Base-by-base conservation (phyloP, 2,797 vertebrate species). In the Hydrophis major region DNA sequence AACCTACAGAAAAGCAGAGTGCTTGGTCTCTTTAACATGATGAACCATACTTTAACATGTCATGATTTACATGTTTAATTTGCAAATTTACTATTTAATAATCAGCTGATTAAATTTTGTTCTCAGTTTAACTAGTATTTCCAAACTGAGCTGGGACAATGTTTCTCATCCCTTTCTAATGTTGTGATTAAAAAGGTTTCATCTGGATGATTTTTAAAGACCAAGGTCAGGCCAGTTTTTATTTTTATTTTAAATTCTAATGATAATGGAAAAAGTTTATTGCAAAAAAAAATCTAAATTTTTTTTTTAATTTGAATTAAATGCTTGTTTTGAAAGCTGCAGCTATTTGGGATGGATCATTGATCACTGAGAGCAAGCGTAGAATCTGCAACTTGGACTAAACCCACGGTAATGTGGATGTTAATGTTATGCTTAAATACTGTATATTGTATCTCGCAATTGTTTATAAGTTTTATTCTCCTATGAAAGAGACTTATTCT, bases 181-280 rank as follows among this genome's bases (percentile, higher is more conserved):
- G 55, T 8, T 4, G 28, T 74, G 16, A 18, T 55, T n/a, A 74
- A 47, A 66, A 83, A 78, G 27, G 25, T 50, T 89, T 60, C 60
- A 66, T 10, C 5, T 87, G 6, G 27, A 42, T 61, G 3, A 4
- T 63, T 90, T 59, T 32, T 87, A 90, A 90, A 90, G 86, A 59
- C 90, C 95, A 94, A 90, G 92, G 16, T 55, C 53, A 6, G 28
- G 18, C 27, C 61, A 27, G 27, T 32, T 66, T 94, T 95, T 97
- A 96, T 94, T 96, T 96, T 53, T 53, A 10, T 96, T 96, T 96
- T 94, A 95, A 95, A 95, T 86, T 28, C 14, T 57, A 4, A 14
- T 83, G 22, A 16, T 90, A 32, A 42, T 25, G 57, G 25, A 86
- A 69, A 13, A 66, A 20, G 37, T 47, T 47, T 47, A 47, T 83